Evolutionary conservation across 2,797 vertebrate genomes (phyloP).

Genomic region (Cebuella pygmaea): DNA sequence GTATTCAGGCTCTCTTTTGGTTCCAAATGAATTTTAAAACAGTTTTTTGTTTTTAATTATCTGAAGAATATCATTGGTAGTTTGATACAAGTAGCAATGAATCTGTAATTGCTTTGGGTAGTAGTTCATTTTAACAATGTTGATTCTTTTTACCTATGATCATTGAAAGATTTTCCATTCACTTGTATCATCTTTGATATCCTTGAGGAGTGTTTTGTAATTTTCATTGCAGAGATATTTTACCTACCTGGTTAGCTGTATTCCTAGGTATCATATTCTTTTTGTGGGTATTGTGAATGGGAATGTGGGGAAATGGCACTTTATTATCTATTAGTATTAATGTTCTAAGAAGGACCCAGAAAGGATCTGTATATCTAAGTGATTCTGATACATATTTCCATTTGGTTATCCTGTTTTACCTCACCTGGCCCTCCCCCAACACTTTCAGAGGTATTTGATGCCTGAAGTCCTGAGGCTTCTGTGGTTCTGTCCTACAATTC

Average conservation of each 20-base stretch:
- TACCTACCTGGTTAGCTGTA: background rate
- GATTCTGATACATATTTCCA: background rate
- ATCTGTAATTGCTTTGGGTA: background rate
- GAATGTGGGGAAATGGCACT: background rate
- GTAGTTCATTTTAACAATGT: background rate
- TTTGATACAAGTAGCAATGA: background rate
- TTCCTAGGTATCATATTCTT: background rate
- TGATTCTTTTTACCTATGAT: background rate
- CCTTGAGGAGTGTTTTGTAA: background rate
- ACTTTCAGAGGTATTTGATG: background rate
- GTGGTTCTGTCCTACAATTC: background rate
- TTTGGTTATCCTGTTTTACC: background rate
- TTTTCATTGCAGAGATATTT: background rate
- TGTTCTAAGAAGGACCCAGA: background rate
- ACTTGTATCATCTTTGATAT: background rate
- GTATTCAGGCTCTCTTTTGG: background rate
- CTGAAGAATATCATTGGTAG: background rate
- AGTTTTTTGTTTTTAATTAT: background rate
- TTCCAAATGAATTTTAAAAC: background rate
- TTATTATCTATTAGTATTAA: background rate
- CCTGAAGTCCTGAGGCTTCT: background rate
- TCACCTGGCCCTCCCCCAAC: rapidly evolving
- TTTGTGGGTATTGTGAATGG: background rate
- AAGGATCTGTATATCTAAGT: background rate
- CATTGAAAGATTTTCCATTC: background rate